phyloP scores from a whole-genome alignment of 2,113 vertebrate genomes.

The Scomber scombrus region DNA sequence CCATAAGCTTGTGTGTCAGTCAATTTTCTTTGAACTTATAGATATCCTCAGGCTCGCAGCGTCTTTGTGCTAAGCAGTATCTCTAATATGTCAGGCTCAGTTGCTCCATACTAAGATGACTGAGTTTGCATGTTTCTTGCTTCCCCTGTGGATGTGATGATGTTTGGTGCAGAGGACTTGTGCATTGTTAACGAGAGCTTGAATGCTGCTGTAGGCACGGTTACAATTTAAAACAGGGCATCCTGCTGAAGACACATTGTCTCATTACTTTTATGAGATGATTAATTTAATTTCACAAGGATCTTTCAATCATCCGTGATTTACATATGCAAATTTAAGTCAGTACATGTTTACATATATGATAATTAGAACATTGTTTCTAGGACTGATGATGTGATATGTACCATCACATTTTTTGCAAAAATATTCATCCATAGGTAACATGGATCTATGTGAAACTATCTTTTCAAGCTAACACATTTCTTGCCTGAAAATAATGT shows the following conservation, averaged over 20 bases:
- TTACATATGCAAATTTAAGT: slow-evolving; percentile 42
- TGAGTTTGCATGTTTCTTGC: slow-evolving; percentile 41
- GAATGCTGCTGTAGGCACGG: slow-evolving; percentile 3
- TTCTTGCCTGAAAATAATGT: not conserved
- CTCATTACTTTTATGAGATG: not conserved
- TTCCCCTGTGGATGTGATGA: slow-evolving; percentile 1
- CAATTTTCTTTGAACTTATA: slow-evolving; percentile 63
- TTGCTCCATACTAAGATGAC: slow-evolving; percentile 32
- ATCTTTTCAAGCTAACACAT: not conserved
- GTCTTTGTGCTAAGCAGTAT: slow-evolving; percentile 48
- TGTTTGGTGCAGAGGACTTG: slow-evolving; percentile 14
- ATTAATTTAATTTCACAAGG: not conserved
- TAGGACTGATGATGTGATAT: slow-evolving; percentile 3
- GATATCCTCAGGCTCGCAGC: slow-evolving; percentile 38
- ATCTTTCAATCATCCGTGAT: slow-evolving; percentile 12
- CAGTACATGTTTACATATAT: slow-evolving; percentile 5
- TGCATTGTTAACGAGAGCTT: not conserved
- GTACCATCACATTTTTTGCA: not conserved
- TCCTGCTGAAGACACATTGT: not conserved
- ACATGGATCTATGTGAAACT: not conserved
- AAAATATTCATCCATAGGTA: not conserved
- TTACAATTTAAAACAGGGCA: not conserved
- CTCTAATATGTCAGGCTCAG: slow-evolving; percentile 43
- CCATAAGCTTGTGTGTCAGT: slow-evolving; percentile 40
- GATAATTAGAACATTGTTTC: slow-evolving; percentile 32